Conservation (phyloP, 1,140 invertebrate genomes). For the Drosophila baimaii region DNA sequence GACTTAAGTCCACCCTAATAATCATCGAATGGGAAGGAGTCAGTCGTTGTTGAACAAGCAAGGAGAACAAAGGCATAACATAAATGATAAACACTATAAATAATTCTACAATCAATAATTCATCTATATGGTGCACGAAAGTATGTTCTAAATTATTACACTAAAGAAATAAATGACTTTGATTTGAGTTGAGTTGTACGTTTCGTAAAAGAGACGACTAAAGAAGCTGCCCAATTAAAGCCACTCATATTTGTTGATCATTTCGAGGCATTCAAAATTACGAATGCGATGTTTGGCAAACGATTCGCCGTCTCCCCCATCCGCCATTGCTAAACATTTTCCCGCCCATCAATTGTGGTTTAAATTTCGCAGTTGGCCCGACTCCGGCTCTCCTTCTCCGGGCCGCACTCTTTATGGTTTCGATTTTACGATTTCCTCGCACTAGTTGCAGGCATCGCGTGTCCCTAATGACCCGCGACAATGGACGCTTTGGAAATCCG, state of each 20-base stretch:
- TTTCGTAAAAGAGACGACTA: neutral
- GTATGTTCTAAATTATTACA: neutral
- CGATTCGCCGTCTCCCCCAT: slow-evolving; percentile 7
- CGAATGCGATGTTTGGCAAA: neutral
- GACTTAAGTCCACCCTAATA: too few relatives aligned
- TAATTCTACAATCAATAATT: too few relatives aligned
- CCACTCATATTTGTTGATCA: neutral
- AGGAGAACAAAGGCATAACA: too few relatives aligned
- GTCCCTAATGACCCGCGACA: slow-evolving; percentile 59
- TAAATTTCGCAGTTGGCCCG: slow-evolving; percentile 27
- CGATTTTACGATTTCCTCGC: slow-evolving; percentile 45
- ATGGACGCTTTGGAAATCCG: slow-evolving; percentile 47
- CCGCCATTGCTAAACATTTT: slow-evolving; percentile 31
- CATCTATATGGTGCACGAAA: too few relatives aligned
- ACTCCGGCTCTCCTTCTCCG: neutral
- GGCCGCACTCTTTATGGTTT: slow-evolving; percentile 21
- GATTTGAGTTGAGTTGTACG: neutral
- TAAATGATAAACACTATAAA: too few relatives aligned
- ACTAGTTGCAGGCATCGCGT: slow-evolving; percentile 58
- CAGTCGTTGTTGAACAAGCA: too few relatives aligned
- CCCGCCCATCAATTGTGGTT: slow-evolving; percentile 48
- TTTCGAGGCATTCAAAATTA: neutral
- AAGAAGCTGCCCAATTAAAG: neutral
- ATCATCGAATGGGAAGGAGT: too few relatives aligned
- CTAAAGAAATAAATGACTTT: neutral